Evolutionary conservation across 1,140 invertebrate genomes (phyloP).

Genomic region (Solen grandis): DNA sequence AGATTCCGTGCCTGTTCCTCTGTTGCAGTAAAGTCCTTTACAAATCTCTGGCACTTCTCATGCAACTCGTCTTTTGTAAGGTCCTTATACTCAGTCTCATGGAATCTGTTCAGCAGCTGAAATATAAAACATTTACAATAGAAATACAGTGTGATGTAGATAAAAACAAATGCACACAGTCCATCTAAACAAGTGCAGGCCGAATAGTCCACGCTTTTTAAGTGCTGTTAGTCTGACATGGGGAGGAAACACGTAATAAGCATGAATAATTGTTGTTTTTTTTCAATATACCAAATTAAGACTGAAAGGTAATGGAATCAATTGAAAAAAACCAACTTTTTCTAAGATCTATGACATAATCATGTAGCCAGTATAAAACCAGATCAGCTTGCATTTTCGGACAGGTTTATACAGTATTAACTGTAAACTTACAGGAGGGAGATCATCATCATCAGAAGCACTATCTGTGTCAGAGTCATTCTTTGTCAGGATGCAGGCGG

Average conservation of each 20-base stretch:
- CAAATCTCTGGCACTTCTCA: neutral
- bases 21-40: neutral
- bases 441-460: constrained; percentile 18
- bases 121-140: too few species aligned
- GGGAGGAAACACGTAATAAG: too few species aligned
- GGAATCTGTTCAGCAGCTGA: neutral
- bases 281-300: neutral
- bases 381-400: too few species aligned
- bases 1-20: neutral
- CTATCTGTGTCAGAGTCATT: neutral
- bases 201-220: neutral
- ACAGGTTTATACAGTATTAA: too few species aligned
- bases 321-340: too few species aligned
- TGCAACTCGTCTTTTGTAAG: neutral
- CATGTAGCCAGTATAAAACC: neutral
- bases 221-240: too few species aligned
- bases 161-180: too few species aligned
- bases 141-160: too few species aligned
- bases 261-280: too few species aligned
- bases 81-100: neutral
- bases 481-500: constrained; percentile 8
- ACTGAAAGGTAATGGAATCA: too few species aligned
- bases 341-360: neutral
- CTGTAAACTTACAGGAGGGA: constrained; percentile 19
- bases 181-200: neutral